A percentile compares a stretch with the other conserved stretches of the same genome.
Conservation (phyloP, 2,797 vertebrate species). For the Sarcophilus harrisii region DNA sequence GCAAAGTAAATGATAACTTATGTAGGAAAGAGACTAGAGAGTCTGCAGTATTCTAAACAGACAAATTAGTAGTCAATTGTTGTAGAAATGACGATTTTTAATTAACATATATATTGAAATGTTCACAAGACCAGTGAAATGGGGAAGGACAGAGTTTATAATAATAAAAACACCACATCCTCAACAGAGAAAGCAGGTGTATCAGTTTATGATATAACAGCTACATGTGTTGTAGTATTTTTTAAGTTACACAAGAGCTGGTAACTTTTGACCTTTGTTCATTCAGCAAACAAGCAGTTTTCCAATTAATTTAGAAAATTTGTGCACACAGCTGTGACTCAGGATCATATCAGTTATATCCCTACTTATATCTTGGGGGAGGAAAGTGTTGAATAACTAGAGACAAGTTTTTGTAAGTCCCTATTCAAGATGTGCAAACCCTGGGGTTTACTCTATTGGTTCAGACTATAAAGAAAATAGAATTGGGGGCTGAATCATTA, state of each 20-base stretch:
- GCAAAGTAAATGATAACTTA: background rate
- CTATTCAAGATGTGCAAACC: background rate
- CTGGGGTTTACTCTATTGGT: background rate
- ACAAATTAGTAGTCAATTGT: background rate
- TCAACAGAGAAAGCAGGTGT: background rate
- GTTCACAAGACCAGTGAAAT: background rate
- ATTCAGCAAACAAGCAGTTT: background rate
- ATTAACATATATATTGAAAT: background rate
- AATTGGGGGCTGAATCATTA: background rate
- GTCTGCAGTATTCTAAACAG: background rate
- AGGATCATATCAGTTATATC: background rate
- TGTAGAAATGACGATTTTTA: background rate
- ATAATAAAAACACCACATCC: background rate
- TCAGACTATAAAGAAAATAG: background rate
- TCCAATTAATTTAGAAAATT: constrained; percentile 2
- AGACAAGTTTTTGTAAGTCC: background rate
- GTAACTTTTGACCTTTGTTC: background rate
- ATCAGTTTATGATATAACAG: background rate
- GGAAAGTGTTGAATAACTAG: background rate
- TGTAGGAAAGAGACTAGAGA: background rate
- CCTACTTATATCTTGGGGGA: background rate
- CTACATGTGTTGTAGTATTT: background rate
- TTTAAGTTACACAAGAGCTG: background rate
- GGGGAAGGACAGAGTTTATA: background rate
- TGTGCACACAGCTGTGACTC: constrained; percentile 1